These are phyloP conservation scores for Amphimallon solstitiale DNA, from an alignment of 2,888 invertebrate genomes.

Conservation along the genomic window DNA sequence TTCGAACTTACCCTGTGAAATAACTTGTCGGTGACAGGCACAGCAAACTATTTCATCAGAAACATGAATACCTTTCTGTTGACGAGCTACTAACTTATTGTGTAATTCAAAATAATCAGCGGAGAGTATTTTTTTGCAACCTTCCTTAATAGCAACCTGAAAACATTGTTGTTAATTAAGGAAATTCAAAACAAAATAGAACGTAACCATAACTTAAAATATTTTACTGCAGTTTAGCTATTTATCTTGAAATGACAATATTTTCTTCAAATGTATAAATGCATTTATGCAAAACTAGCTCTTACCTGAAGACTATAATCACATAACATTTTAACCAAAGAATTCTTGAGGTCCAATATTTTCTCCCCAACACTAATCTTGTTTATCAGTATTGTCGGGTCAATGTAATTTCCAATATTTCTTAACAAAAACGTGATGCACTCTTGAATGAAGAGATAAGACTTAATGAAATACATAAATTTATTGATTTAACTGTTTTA, in stretches of 20 bases:
- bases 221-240: no score
- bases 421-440: slow-evolving; percentile 37
- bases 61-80: slow-evolving; percentile 81
- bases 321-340: slow-evolving; percentile 93
- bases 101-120: slow-evolving; percentile 90
- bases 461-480: neutral
- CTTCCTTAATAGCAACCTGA: slow-evolving; percentile 86
- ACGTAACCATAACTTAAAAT: no score
- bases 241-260: no score
- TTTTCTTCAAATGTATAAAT: no score
- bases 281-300: neutral
- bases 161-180: slow-evolving; percentile 38
- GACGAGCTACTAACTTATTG: slow-evolving; percentile 80
- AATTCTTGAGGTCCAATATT: slow-evolving; percentile 90
- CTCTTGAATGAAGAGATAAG: slow-evolving; percentile 58
- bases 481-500: neutral
- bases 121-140: slow-evolving; percentile 89
- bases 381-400: slow-evolving; percentile 83
- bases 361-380: slow-evolving; percentile 85
- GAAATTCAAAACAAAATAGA: no score
- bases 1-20: slow-evolving; percentile 70
- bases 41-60: slow-evolving; percentile 82
- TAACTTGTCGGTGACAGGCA: slow-evolving; percentile 80
- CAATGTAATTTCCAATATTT: slow-evolving; percentile 81
- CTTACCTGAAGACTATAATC: slow-evolving; percentile 90